Evolutionary conservation across 2,797 vertebrate species (phyloP), one percentile per base, ranked within the genome.

Genomic region (Chloroceryle inda): DNA sequence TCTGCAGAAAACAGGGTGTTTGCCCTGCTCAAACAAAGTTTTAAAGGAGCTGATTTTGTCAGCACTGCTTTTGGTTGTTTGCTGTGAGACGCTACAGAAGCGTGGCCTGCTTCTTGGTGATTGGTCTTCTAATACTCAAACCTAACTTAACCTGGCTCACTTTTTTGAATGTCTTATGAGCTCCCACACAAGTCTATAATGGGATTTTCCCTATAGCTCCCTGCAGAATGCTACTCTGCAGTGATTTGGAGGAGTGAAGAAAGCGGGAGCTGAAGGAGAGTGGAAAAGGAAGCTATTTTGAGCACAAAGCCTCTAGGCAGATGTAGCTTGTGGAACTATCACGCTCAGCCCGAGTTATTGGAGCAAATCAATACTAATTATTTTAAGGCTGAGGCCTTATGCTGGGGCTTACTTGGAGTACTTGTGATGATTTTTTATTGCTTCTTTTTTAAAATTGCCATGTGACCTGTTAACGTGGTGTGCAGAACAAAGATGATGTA

Each of bases 291-390:
- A 89, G 86, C 89, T 97, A 97, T 97, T 96, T 95, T 96, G 92
- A 89, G 94, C 94, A 94, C 73, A 87, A 78, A 91, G 80, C 94
- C 94, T 90, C 89, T 35, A 80, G 92, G 96, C 88, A 95, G 87
- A 92, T 88, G 86, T 88, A 93, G 96, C 93, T 94, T 68, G 91
- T 96, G 96, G 95, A 97, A 95, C 94, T 94, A 96, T 95, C 93
- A 95, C 88, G 87, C 58, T 87, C 71, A 68, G 93, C 68, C 88
- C 3, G 7, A 96, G 92, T 96, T 96, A 97, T 76, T 96, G 96
- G 93, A 97, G 89, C 91, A 96, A 93, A 97, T 97, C 96, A 94
- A 97, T 97, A 97, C 92, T 97, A 97, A 97, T 97, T 97, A 97
- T 97, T 96, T 97, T 96, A 96, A 81, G 85, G 92, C 72, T 85